Evolutionary conservation across 2,113 vertebrate species (phyloP), one percentile per base, ranked within the genome.

Genomic region (Corynorhinus townsendii): DNA sequence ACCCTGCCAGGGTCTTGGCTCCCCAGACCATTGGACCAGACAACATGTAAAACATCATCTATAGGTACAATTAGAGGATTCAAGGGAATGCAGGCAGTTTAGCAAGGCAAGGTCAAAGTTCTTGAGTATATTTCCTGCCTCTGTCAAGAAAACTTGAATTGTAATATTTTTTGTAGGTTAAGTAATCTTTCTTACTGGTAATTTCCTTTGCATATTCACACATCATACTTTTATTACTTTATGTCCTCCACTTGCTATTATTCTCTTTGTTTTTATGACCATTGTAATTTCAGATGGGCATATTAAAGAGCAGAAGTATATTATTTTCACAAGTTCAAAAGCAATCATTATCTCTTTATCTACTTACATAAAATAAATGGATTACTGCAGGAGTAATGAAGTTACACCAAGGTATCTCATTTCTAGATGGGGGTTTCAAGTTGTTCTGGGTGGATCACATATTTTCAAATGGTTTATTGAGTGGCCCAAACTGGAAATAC

Each of bases 361-460:
- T 85, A 45, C 84, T 71, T 92, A 90, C 69, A 84, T 66, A 75
- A 93, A 91, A 79, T 75, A 91, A 79, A n/a, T 93, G n/a, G 49
- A 81, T 83, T 77, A 3, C n/a, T 73, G 20, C 0, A 16, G 14
- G 59, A 43, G 2, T 76, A 40, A 83, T 22, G 6, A 95, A 52
- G 7, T 93, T 73, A 76, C 35, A 84, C 1, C 22, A 83, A 91
- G 16, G 38, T 71, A 11, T 95, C 24, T 86, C 33, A 26, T 80
- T 79, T 93, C 35, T 72, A 24, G 33, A 20, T 16, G 11, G 54
- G 26, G 52, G 92, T 93, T 94, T 94, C 20, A 54, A 30, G 62
- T 75, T 47, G 22, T 45, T 76, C 52, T 86, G 28, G 38, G 14
- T 75, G 68, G 11, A 85, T 40, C 2, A 33, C 47, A 4, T 5